A percentile compares a stretch with the other conserved stretches of the same genome.
Evolutionary conservation across 2,888 invertebrate genomes (phyloP).

Genomic region (Lagria hirta): DNA sequence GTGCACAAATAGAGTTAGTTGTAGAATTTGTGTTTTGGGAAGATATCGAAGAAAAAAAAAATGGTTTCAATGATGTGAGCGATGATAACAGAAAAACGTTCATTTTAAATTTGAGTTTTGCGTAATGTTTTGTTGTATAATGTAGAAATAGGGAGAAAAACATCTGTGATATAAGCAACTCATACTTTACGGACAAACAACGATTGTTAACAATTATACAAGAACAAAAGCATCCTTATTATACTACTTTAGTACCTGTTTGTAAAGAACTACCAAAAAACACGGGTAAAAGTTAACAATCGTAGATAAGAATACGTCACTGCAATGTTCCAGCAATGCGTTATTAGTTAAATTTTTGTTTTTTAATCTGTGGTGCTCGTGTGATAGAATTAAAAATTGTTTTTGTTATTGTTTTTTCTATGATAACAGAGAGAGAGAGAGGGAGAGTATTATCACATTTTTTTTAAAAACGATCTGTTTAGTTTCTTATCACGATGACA

Average conservation of each 20-base stretch:
- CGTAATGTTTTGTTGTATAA: slow-evolving; percentile 33
- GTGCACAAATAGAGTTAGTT: no score
- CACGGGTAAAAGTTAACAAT: slow-evolving; percentile 28
- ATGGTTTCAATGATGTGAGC: no score
- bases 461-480: slow-evolving; percentile 17
- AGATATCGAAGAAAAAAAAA: no score
- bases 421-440: no score
- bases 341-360: slow-evolving; percentile 21
- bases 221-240: slow-evolving; percentile 31
- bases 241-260: slow-evolving; percentile 32
- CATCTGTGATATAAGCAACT: slow-evolving; percentile 55
- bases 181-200: slow-evolving; percentile 35
- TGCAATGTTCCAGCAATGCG: slow-evolving; percentile 24
- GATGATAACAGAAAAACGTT: no score
- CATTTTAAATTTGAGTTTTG: no score
- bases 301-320: slow-evolving; percentile 28
- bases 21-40: no score
- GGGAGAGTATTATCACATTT: no score
- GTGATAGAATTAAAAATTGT: slow-evolving; percentile 18
- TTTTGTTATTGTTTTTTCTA: slow-evolving; percentile 14
- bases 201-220: slow-evolving; percentile 43
- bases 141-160: slow-evolving; percentile 52
- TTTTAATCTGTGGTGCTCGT: slow-evolving; percentile 20
- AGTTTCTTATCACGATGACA: slow-evolving; percentile 12
- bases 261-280: slow-evolving; percentile 4